Evolutionary conservation across 2,113 vertebrate species (phyloP), one percentile per base, ranked within the genome.

Genomic region (Porphyrio hochstetteri): DNA sequence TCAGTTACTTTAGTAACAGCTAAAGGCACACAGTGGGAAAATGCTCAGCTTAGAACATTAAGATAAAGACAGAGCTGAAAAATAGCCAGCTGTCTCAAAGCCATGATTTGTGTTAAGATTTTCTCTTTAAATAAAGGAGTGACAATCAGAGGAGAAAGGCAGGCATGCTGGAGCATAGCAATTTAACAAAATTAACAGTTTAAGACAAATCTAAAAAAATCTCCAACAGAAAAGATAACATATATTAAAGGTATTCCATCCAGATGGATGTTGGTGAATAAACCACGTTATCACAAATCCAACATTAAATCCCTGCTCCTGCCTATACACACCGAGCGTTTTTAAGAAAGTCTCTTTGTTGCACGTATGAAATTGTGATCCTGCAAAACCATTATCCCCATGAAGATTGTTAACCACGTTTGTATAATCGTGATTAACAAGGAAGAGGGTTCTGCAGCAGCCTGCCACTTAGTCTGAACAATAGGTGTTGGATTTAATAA

Each of bases 11-110:
- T 79, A 77, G 48, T 87, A 96, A 97, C 84, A 82, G 83, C 82
- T 92, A 82, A 98, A 98, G 97, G 97, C 96, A 98, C 92, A 38
- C 40, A 78, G 83, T 82, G 82, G 95, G 88, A 92, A 93, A 84
- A 67, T 8, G n/a, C 59, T 75, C 33, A 59, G 82, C 16, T 35
- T 87, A 59, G 90, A 93, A 60, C 81, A 92, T 38, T 56, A 88
- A 96, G 94, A 92, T 59, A 90, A 88, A 92, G 75, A 57, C 38
- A 85, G 76, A 81, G 42, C 67, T 69, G 35, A 65, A 78, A 67
- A 70, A 76, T 14, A 78, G 55, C 13, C 78, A 72, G 85, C 59
- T 50, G 93, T 69, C 42, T 50, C 61, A 84, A 86, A 93, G 50
- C 83, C 78, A 56, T 31, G 40, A 33, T 74, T 96, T 81, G 55